phyloP scores from a whole-genome alignment of 2,888 invertebrate genomes.

The Gasteruption jaculator region DNA sequence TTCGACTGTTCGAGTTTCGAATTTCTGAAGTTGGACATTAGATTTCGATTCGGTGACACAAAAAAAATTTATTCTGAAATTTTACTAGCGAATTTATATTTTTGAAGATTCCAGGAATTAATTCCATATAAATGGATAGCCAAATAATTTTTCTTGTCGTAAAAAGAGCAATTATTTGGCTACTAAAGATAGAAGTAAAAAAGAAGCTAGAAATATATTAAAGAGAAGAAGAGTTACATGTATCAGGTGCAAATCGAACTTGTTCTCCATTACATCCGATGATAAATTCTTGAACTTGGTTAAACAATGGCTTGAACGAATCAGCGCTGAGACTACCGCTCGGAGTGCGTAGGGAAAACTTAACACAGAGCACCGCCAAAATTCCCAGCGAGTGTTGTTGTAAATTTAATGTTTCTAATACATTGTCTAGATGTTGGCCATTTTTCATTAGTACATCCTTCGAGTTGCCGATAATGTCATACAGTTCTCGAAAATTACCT shows the following conservation, averaged over 20 bases:
- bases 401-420: slow-evolving; percentile 83
- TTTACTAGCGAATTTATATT: too few species aligned
- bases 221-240: slow-evolving; percentile 63
- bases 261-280: slow-evolving; percentile 84
- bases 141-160: too few species aligned
- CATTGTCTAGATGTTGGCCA: slow-evolving; percentile 80
- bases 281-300: slow-evolving; percentile 83
- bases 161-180: too few species aligned
- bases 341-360: slow-evolving; percentile 60
- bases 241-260: slow-evolving; percentile 79
- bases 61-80: too few species aligned
- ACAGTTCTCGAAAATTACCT: slow-evolving; percentile 76
- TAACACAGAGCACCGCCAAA: slow-evolving; percentile 78
- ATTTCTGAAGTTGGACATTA: too few species aligned
- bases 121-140: too few species aligned
- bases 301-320: slow-evolving; percentile 59
- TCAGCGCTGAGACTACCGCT: slow-evolving; percentile 29
- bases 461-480: slow-evolving; percentile 72
- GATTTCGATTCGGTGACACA: too few species aligned
- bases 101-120: too few species aligned
- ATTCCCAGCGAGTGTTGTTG: slow-evolving; percentile 90
- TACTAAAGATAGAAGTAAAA: slow-evolving; percentile 7
- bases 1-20: too few species aligned
- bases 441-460: slow-evolving; percentile 77
- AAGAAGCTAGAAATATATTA: slow-evolving; percentile 1